Evolutionary conservation across 1,140 invertebrate species (phyloP).

Genomic region (Epicauta chinensis): DNA sequence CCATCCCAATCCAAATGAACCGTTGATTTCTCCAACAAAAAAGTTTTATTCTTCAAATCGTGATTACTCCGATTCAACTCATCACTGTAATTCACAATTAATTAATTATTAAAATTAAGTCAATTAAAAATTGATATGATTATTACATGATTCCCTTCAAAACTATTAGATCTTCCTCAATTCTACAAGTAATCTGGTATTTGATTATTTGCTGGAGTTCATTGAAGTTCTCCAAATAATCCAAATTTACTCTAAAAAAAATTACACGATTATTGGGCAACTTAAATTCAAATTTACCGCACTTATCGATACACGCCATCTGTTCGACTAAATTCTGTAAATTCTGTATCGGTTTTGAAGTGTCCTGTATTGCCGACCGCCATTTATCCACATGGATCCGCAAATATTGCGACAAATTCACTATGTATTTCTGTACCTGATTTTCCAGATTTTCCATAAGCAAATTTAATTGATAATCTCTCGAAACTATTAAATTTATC

Average conservation of each 20-base stretch:
- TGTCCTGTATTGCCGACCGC: constrained; percentile 20
- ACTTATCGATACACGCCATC: constrained; percentile 24
- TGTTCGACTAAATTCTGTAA: constrained; percentile 31
- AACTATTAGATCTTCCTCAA: constrained; percentile 20
- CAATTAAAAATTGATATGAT: too few species aligned
- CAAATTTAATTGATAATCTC: too few species aligned
- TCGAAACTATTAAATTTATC: too few species aligned
- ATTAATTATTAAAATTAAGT: constrained; percentile 1
- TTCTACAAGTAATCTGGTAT: constrained; percentile 15
- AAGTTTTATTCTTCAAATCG: constrained; percentile 32
- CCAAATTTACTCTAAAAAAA: constrained; percentile 22
- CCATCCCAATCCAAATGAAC: constrained; percentile 33
- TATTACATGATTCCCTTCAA: constrained; percentile 26
- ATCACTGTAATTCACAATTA: constrained; percentile 22
- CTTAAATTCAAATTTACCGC: constrained; percentile 8
- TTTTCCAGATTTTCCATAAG: constrained; percentile 18
- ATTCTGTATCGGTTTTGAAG: constrained; percentile 17
- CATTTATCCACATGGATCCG: constrained; percentile 26
- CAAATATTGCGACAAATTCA: constrained; percentile 25
- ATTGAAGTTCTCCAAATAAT: constrained; percentile 27
- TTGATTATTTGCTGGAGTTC: constrained; percentile 19
- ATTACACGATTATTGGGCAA: not conserved
- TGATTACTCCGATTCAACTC: constrained; percentile 28
- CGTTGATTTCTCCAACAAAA: constrained; percentile 28
- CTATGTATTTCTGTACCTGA: constrained; percentile 22